Percentiles rank a stretch among this genome's conserved stretches.
Evolutionary conservation across 2,888 invertebrate genomes (phyloP).

Genomic region (Ophraella communa): DNA sequence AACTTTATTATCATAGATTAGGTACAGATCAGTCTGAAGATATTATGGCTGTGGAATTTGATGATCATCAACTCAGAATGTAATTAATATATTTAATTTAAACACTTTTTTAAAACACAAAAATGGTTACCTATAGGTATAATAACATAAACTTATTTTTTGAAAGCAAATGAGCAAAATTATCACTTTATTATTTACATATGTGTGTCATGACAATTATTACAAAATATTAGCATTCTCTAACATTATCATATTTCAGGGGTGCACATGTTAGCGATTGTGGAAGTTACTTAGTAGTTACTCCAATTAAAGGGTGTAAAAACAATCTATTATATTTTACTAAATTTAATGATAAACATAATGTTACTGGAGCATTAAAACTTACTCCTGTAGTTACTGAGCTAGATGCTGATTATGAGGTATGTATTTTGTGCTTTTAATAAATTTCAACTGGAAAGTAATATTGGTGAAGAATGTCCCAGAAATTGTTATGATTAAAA

Average conservation of each 20-base stretch:
- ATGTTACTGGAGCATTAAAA: conserved; percentile 69
- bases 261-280: conserved; percentile 88
- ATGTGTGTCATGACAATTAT: no score
- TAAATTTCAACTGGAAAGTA: no score
- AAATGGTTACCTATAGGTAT: no score
- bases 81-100: conserved; percentile 59
- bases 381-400: conserved; percentile 84
- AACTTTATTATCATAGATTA: conserved; percentile 89
- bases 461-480: no score
- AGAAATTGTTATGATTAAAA: no score
- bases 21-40: conserved; percentile 88
- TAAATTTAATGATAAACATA: conserved; percentile 71
- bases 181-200: no score
- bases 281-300: conserved; percentile 86
- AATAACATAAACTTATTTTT: no score
- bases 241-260: conserved; percentile 60
- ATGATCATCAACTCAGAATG: conserved; percentile 93
- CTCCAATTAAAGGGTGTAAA: conserved; percentile 86
- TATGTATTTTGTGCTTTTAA: conserved; percentile 51
- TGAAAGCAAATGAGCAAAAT: no score
- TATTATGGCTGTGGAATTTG: conserved; percentile 86
- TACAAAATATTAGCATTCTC: background rate
- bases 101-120: no score
- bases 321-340: conserved; percentile 90
- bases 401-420: conserved; percentile 94